Evolutionary conservation across 2,888 invertebrate species (phyloP).

Genomic region (Rhopalosiphum nymphaeae): DNA sequence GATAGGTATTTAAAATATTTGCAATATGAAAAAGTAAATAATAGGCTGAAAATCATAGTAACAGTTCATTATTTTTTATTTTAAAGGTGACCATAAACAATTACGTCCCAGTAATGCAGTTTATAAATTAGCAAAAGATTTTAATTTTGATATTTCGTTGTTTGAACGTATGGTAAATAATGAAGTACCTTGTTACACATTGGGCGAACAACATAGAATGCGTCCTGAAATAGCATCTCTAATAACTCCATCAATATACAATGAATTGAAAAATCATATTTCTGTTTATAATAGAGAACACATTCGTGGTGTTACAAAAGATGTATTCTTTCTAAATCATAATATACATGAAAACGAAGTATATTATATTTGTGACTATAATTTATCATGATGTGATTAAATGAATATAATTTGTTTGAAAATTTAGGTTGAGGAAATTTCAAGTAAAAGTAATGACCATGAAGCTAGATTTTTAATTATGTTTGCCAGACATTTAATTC

Average conservation of each 20-base stretch:
- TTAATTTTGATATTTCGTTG: constrained; percentile 72
- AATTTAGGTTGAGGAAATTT: constrained; percentile 69
- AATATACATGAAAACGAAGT: constrained; percentile 74
- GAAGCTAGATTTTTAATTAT: constrained; percentile 78
- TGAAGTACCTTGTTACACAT: constrained; percentile 67
- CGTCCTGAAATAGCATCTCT: constrained; percentile 53
- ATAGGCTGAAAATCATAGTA: no score
- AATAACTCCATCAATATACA: constrained; percentile 78
- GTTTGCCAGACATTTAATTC: constrained; percentile 76
- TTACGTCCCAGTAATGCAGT: constrained; percentile 74
- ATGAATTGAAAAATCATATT: constrained; percentile 74
- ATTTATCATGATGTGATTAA: neutral
- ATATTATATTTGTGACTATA: constrained; percentile 63
- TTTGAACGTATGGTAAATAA: constrained; percentile 74
- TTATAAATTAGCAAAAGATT: constrained; percentile 71
- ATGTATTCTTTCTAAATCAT: constrained; percentile 80
- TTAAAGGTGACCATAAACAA: constrained; percentile 76
- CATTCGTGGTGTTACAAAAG: constrained; percentile 75
- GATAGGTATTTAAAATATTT: constrained; percentile 72
- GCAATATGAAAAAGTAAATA: neutral
- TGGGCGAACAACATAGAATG: no score
- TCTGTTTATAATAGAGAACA: constrained; percentile 74
- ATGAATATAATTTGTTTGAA: constrained; percentile 68
- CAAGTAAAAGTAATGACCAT: constrained; percentile 75
- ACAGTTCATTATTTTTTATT: constrained; percentile 68